phyloP scores from a whole-genome alignment of 2,888 invertebrate species.

The Drosophila maculinotata region DNA sequence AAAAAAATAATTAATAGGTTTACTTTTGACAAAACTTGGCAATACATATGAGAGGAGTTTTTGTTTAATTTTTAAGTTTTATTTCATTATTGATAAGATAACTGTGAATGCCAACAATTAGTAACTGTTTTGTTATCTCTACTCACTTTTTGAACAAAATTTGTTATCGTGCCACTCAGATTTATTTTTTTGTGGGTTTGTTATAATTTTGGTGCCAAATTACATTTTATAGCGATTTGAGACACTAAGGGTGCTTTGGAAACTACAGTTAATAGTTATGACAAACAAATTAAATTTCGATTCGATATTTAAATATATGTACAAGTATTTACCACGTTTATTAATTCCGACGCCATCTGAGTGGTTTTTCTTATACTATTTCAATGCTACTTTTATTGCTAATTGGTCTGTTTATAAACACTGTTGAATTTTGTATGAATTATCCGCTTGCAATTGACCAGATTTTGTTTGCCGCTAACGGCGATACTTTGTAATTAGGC shows the following conservation, averaged over 20 bases:
- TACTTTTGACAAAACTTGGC: constrained; percentile 13
- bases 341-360: background rate
- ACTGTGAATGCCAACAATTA: constrained; percentile 26
- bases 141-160: constrained; percentile 12
- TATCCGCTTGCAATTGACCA: constrained; percentile 28
- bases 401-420: constrained; percentile 27
- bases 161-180: constrained; percentile 13
- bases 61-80: constrained; percentile 9
- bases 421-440: constrained; percentile 25
- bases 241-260: background rate
- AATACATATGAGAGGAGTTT: constrained; percentile 4
- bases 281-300: no score
- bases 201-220: constrained; percentile 2
- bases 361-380: background rate
- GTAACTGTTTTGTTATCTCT: constrained; percentile 17
- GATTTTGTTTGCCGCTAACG: background rate
- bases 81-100: constrained; percentile 47
- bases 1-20: background rate
- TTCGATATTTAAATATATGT: no score
- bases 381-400: constrained; percentile 2
- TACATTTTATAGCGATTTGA: constrained; percentile 13
- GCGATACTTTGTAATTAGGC: constrained; percentile 28
- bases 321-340: no score
- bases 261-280: background rate
- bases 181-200: constrained; percentile 21